Percentiles rank a stretch among this genome's conserved stretches.
Conservation (phyloP, 2,113 vertebrate species). For the Pelodiscus sinensis region DNA sequence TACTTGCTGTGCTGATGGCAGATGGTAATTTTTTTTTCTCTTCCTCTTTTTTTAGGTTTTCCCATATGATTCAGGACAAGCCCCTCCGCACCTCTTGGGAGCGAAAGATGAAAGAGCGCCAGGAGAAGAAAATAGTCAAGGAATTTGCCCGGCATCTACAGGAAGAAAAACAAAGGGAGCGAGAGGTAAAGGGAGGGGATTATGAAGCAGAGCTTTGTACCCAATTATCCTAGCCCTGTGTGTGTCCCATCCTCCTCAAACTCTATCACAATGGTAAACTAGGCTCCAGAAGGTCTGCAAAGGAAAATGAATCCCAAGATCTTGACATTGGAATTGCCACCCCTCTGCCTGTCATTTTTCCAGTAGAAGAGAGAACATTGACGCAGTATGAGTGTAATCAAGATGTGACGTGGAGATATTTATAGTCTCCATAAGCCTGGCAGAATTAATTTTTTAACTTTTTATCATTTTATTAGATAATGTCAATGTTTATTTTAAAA, state of each 20-base stretch:
- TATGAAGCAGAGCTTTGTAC: neutral
- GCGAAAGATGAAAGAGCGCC: conserved; percentile 88
- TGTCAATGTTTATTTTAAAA: neutral
- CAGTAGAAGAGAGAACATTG: neutral
- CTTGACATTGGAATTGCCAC: neutral
- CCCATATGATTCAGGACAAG: conserved; percentile 88
- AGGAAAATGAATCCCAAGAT: neutral
- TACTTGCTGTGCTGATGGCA: neutral
- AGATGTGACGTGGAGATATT: neutral
- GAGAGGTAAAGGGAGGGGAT: conserved; percentile 77
- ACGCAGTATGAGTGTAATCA: neutral
- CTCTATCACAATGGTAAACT: neutral
- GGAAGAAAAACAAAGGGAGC: conserved; percentile 81
- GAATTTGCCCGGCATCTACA: conserved; percentile 83
- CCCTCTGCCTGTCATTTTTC: neutral
- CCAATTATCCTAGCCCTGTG: neutral
- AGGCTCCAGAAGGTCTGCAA: neutral
- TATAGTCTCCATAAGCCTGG: neutral
- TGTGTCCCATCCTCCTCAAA: neutral
- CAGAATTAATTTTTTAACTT: neutral
- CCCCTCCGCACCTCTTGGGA: conserved; percentile 88
- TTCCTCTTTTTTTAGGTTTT: conserved; percentile 81
- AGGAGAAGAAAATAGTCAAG: conserved; percentile 83
- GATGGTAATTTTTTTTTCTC: rapidly evolving
- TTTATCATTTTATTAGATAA: neutral